Evolutionary conservation across 1,140 invertebrate genomes (phyloP), one percentile per base, ranked within the genome.

Genomic region (Spodoptera litura): DNA sequence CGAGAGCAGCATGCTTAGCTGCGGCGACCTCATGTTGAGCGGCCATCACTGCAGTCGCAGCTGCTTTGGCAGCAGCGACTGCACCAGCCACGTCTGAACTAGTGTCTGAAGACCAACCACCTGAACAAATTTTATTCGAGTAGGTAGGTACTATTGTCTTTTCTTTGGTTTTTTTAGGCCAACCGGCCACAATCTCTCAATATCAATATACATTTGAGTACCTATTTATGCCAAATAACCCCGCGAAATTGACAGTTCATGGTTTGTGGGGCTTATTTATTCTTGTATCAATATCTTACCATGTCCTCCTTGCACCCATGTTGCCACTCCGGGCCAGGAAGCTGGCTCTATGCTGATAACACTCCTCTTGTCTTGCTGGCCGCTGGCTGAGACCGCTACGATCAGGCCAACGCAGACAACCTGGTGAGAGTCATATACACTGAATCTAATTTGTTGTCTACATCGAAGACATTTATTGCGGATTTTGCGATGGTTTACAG

Each of bases 1-100:
- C 88, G 0, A 93, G 83, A 0, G 91, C 93, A 1, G 88, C 89
- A 20, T 93, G 91, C 38, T 92, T 93, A 0, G 91, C 91, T 0
- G 88, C 88, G 0, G 92, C 87, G 0, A 94, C 93, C 56, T 94
- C 89, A 15, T 89, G 89, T 79, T 94, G 93, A 0, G 93, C 93
- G 0, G 91, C 87, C 91, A 92, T 93, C 11, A 94, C 93, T 3
- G 92, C 91, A 3, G 87, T 79, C 0, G 93, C 87, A 3, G 93
- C 93, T 8, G 90, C 86, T 68, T 93, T 93, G 0, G 93, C 93
- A 1, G 93, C 92, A 0, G 93, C 92, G 11, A 94, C 89, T 4
- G 93, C 91, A 0, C 92, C 93, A 0, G 93, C 93, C 5, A 94
- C 91, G 27, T 94, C 93, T 0, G 91, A 89, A 66, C 87, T 92